Conservation (phyloP, 2,113 vertebrate species). For the Myotis yumanensis region DNA sequence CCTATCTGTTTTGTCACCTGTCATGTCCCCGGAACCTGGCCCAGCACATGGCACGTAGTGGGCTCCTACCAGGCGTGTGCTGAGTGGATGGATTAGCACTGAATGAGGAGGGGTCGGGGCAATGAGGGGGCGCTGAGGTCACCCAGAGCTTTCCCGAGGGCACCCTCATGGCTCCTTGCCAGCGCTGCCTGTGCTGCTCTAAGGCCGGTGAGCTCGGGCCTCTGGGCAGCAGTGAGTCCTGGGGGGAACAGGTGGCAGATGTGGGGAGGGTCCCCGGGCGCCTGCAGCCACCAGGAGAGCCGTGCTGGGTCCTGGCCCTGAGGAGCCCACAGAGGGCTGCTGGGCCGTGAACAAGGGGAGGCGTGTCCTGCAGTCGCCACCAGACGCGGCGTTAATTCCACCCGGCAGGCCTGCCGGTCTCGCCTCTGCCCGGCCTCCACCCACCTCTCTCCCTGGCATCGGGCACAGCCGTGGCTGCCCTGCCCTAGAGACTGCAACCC, state of each 20-base stretch:
- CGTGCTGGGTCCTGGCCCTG: neutral
- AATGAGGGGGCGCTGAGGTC: neutral
- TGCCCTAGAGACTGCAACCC: neutral
- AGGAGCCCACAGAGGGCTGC: neutral
- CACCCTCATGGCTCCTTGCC: fast-evolving
- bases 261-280: neutral
- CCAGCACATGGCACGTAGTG: fast-evolving
- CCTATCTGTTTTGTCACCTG: neutral
- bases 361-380: neutral
- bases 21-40: neutral
- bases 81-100: fast-evolving
- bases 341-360: neutral
- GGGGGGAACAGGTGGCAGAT: neutral
- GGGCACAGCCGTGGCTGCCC: neutral
- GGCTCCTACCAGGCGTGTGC: neutral
- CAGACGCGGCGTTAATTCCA: neutral
- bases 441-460: neutral
- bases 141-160: neutral
- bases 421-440: neutral
- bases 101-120: no score
- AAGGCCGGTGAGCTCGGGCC: neutral
- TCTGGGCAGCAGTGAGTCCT: fast-evolving
- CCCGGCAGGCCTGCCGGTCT: constrained; percentile 40
- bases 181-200: fast-evolving
- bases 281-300: neutral